A percentile compares a stretch with the other conserved stretches of the same genome.
Conservation (phyloP, 2,888 invertebrate genomes). For the Oligia strigilis region DNA sequence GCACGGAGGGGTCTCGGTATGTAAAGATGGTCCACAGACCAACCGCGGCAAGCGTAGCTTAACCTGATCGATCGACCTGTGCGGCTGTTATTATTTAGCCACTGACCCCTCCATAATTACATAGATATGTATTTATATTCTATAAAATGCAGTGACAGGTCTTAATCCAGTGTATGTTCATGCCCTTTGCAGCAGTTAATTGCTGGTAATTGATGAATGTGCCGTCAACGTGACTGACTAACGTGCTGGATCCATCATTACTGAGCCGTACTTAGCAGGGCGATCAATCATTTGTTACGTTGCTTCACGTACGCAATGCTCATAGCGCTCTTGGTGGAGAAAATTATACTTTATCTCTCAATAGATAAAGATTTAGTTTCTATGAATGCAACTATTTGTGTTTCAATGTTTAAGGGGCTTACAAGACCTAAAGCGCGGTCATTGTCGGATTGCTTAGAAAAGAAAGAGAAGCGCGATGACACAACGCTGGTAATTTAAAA, state of each 20-base stretch:
- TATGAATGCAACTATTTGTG: background rate
- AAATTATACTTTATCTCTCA: background rate
- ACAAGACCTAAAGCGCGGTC: no score
- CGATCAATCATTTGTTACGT: slow-evolving; percentile 45
- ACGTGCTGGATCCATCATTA: slow-evolving; percentile 9
- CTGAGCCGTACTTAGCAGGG: slow-evolving; percentile 24
- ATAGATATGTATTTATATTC: background rate
- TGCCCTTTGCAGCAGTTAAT: slow-evolving; percentile 25
- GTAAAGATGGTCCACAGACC: no score
- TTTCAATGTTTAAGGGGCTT: background rate
- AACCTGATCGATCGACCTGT: no score
- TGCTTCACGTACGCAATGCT: slow-evolving; percentile 6
- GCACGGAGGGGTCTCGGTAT: no score
- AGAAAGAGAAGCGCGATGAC: no score
- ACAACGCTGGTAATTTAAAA: no score
- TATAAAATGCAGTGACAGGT: slow-evolving; percentile 11
- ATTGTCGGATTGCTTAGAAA: no score
- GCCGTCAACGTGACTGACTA: slow-evolving; percentile 36
- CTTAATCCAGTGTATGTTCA: background rate
- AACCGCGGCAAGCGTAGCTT: no score
- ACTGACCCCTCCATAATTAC: no score
- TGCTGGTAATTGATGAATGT: slow-evolving; percentile 53
- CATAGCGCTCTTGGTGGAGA: background rate
- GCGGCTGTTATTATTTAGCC: no score
- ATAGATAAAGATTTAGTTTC: background rate